Percentiles rank a stretch among this genome's conserved stretches.
These are phyloP conservation scores for Struthidea cinerea DNA, from an alignment of 2,113 vertebrate genomes.

Conservation along the genomic window DNA sequence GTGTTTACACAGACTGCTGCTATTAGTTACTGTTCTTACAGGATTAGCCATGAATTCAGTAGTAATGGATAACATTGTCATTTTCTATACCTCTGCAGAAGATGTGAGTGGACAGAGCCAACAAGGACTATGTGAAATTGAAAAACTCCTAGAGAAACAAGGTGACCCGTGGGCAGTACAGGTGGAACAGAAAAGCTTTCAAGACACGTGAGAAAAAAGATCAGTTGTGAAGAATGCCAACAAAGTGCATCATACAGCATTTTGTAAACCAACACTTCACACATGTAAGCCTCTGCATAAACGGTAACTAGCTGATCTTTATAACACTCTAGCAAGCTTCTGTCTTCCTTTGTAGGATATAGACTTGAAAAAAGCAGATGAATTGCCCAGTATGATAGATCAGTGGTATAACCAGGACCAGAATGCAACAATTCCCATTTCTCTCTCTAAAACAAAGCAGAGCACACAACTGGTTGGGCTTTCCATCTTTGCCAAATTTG, in stretches of 20 bases:
- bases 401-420: not conserved
- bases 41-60: not conserved
- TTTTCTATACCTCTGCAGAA: not conserved
- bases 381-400: not conserved
- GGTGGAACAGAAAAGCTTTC: not conserved
- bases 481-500: not conserved
- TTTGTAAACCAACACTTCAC: not conserved
- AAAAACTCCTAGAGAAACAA: not conserved
- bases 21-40: not conserved
- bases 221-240: not conserved
- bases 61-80: not conserved
- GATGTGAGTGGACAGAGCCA: not conserved
- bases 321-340: not conserved
- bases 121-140: rapidly evolving
- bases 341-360: not conserved
- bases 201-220: not conserved
- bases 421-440: not conserved
- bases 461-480: not conserved
- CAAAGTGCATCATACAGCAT: not conserved
- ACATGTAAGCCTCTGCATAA: not conserved
- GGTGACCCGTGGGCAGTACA: not conserved
- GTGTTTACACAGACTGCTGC: not conserved
- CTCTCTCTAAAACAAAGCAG: not conserved
- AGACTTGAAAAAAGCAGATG: not conserved
- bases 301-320: not conserved